Percentiles rank a stretch among this genome's conserved stretches.
These are phyloP conservation scores for Paedocypris micromegethes DNA, from an alignment of 2,797 vertebrate species.

Conservation along the genomic window DNA sequence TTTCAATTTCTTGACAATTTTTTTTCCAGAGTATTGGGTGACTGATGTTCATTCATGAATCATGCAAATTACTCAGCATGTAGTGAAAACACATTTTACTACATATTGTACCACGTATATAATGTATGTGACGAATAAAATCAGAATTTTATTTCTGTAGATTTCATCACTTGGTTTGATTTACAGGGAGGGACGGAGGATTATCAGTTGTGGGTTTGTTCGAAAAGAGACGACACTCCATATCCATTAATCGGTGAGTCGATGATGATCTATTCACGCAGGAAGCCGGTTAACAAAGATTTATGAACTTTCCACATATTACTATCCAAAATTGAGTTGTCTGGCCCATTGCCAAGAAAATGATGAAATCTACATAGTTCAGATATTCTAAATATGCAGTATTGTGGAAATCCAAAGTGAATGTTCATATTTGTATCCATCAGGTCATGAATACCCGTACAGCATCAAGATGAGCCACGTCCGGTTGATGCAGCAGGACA, in stretches of 20 bases:
- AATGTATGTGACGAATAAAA: not conserved
- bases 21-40: no score
- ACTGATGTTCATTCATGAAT: no score
- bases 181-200: constrained; percentile 81
- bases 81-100: no score
- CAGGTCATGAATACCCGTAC: constrained; percentile 92
- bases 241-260: constrained; percentile 93
- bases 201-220: constrained; percentile 90
- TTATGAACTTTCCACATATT: not conserved
- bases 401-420: not conserved
- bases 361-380: no score
- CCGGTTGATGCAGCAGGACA: constrained; percentile 54
- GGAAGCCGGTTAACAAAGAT: not conserved
- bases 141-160: not conserved
- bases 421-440: not conserved
- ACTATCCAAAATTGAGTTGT: no score
- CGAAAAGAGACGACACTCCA: constrained; percentile 85
- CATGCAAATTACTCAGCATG: no score
- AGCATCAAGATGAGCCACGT: constrained; percentile 95
- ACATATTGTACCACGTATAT: no score
- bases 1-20: no score
- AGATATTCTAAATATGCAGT: not conserved
- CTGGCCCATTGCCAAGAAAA: no score
- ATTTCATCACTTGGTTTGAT: not conserved
- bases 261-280: not conserved